These are phyloP conservation scores for Esox masquinongy DNA, from an alignment of 2,797 vertebrate species.

Conservation along the genomic window DNA sequence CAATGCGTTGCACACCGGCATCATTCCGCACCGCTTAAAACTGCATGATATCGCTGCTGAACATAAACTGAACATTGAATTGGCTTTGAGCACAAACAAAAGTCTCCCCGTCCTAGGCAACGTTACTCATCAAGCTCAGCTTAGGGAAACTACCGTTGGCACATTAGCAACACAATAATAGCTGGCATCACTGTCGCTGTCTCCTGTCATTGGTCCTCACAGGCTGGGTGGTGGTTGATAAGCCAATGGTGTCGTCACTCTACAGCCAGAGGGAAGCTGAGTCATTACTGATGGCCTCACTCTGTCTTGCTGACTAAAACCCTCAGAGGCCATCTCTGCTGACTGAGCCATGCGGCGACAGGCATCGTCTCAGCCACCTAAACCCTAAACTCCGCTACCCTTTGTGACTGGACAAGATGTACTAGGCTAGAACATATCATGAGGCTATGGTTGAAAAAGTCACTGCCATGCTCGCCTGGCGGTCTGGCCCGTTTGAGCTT, in stretches of 20 bases:
- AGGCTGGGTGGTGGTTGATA: background rate
- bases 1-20: background rate
- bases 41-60: background rate
- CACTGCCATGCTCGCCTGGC: background rate
- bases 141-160: background rate
- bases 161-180: constrained; percentile 10
- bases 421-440: background rate
- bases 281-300: constrained; percentile 18
- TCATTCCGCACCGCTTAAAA: background rate
- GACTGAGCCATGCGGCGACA: constrained; percentile 34
- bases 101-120: background rate
- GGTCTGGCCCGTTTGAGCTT: background rate
- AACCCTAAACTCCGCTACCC: constrained; percentile 17
- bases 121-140: background rate
- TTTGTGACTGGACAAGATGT: constrained; percentile 4
- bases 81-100: background rate
- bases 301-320: background rate
- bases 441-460: background rate
- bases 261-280: constrained; percentile 35
- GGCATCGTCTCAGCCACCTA: constrained; percentile 32
- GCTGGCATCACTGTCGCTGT: background rate
- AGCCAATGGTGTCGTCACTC: background rate
- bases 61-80: background rate
- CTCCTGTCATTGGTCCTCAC: background rate
- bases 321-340: constrained; percentile 18